These are phyloP conservation scores for Parambassis ranga DNA, from an alignment of 2,797 vertebrate genomes.

Conservation along the genomic window DNA sequence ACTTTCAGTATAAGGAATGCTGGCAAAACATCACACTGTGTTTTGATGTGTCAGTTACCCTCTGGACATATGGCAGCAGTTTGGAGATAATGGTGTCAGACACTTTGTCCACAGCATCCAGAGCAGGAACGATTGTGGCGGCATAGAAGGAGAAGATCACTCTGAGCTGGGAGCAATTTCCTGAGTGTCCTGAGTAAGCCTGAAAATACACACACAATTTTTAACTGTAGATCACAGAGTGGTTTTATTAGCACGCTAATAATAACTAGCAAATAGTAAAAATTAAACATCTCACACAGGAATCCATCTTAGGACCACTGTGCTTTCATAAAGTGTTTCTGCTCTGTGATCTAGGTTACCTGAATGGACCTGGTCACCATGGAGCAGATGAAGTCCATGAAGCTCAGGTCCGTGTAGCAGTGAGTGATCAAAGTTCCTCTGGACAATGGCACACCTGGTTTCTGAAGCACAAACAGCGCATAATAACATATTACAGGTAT, in stretches of 20 bases:
- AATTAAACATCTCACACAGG: too few relatives aligned
- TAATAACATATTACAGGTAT: background rate
- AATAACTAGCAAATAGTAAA: too few relatives aligned
- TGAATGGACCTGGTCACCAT: constrained; percentile 87
- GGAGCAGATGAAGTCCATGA: constrained; percentile 96
- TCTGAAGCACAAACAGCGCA: constrained; percentile 70
- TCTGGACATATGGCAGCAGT: constrained; percentile 92
- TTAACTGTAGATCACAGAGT: too few relatives aligned
- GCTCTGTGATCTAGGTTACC: too few relatives aligned
- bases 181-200: constrained; percentile 80
- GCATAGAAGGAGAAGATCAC: constrained; percentile 94
- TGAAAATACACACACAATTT: too few relatives aligned
- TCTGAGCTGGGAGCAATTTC: constrained; percentile 83
- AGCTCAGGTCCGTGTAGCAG: constrained; percentile 92
- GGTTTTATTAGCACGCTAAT: too few relatives aligned
- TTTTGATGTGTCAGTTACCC: constrained; percentile 70
- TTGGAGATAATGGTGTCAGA: constrained; percentile 85
- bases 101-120: constrained; percentile 81
- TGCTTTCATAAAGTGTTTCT: too few relatives aligned
- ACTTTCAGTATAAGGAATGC: too few relatives aligned
- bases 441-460: constrained; percentile 90
- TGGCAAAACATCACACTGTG: too few relatives aligned
- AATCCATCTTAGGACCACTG: background rate
- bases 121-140: constrained; percentile 85
- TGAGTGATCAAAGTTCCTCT: constrained; percentile 89